Percentiles rank a stretch among this genome's conserved stretches.
phyloP scores from a whole-genome alignment of 2,113 vertebrate species.

The Callithrix jacchus region DNA sequence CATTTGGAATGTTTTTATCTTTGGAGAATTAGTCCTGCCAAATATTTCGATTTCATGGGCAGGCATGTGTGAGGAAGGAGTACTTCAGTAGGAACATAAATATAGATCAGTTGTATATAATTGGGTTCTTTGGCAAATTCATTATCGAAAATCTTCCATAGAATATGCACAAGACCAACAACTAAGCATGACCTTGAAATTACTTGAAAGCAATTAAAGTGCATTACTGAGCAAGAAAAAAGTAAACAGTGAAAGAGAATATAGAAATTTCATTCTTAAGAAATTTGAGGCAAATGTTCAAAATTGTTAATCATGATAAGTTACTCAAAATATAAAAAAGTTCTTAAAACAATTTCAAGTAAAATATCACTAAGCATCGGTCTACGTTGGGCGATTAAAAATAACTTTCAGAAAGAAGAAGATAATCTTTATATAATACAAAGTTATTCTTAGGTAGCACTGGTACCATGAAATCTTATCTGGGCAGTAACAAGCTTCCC shows the following conservation, averaged over 20 bases:
- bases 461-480: background rate
- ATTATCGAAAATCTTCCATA: background rate
- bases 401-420: background rate
- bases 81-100: no score
- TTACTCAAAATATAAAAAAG: background rate
- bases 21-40: conserved; percentile 3
- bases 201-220: conserved; percentile 55
- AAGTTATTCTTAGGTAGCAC: background rate
- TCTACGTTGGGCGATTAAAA: background rate
- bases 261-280: background rate
- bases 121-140: no score
- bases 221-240: background rate
- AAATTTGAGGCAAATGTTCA: background rate
- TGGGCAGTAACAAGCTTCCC: background rate
- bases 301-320: background rate
- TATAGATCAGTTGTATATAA: no score
- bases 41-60: background rate
- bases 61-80: no score
- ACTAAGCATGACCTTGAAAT: conserved; percentile 46
- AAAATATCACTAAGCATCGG: background rate
- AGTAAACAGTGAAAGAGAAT: background rate
- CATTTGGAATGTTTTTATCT: background rate
- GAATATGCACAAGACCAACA: conserved; percentile 21
- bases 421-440: background rate
- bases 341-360: conserved; percentile 15